Evolutionary conservation across 2,797 vertebrate genomes (phyloP), one percentile per base, ranked within the genome.

Genomic region (Notoglanidium macrostoma): DNA sequence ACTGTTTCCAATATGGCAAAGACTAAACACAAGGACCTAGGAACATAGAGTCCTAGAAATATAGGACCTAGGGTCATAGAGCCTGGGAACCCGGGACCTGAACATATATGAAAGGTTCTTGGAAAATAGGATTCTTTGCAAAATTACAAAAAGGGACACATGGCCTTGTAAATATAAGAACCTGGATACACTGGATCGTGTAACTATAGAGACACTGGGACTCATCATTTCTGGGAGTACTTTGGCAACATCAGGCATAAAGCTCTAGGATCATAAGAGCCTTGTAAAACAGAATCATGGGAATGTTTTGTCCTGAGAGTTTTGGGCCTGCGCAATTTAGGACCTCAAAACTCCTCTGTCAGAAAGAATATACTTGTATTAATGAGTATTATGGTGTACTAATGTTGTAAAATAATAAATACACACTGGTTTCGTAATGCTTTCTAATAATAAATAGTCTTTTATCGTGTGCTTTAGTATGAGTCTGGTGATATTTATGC

Each of bases 321-420:
- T 23, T 8, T 46, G 2, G 40, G 21, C 35, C 72, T 12, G 21
- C 7, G 46, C 29, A 57, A 32, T 57, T 59, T 40, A 79, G 54
- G 29, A 59, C 57, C 19, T 79, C 4, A 35, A 10, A 57, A 79
- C 51, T 12, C 73, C 23, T 46, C 40, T 49, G 73, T 76, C 44
- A 76, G 23, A 40, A 44, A 51, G 14, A 72, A 74, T 32, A 55
- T 2, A 14, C 74, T 32, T 55, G 29, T 21, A 11, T 32, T 78
- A 55, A 79, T 35, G 19, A 57, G 54, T 23, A 35, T 29, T 79
- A 32, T 23, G 23, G 51, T 55, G 57, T 23, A 79, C 8, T 57
- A 55, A 21, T 79, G 35, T 21, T 23, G 55, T 79, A 59, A 79
- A 59, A 79, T 35, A 55, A 79, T 79, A 79, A 23, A 79, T 40